Evolutionary conservation across 2,797 vertebrate species (phyloP), one percentile per base, ranked within the genome.

Genomic region (Sandelia bainsii): DNA sequence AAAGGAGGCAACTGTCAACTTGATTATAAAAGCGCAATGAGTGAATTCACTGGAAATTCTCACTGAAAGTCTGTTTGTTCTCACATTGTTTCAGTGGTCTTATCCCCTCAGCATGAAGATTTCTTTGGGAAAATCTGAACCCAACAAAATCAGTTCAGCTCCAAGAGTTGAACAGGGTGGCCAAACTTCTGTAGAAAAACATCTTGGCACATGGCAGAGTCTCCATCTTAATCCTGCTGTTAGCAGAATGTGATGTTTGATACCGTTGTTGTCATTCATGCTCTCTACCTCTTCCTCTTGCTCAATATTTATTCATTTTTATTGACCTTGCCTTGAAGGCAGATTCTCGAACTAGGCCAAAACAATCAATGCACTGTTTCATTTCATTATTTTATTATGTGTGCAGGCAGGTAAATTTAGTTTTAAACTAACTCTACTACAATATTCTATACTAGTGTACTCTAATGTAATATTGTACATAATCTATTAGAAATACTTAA

Each of bases 61-160:
- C 13, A 3, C 27, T 29, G n/a, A 37, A 16, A 5, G 44, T 17
- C 25, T 14, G 6, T 32, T 6, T 49, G 20, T 65, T 75, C 22
- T 69, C 54, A 64, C 23, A 37, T 6, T 56, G 25, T 62, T 61
- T 71, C 45, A 11, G 6, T 42, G 20, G 48, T 23, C 27, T 62
- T 52, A 70, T 76, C 40, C 62, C 19, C 32, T 50, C n/a, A 8
- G 23, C 0, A 19, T 70, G 61, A 66, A 62, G 22, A 39, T n/a
- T 13, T 45, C 37, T 59, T 45, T 34, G 22, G 71, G n/a, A 75
- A 78, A 66, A 20, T 58, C 25, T 48, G 19, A 58, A 65, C 20
- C 51, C 34, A 23, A 17, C 29, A 42, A 45, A 25, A 50, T 45
- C 22, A 25, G 14, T 50, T 50, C 51, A 14, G 51, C 8, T 49